Base-by-base conservation (phyloP, 2,113 vertebrate genomes). In the Atractosteus spatula region DNA sequence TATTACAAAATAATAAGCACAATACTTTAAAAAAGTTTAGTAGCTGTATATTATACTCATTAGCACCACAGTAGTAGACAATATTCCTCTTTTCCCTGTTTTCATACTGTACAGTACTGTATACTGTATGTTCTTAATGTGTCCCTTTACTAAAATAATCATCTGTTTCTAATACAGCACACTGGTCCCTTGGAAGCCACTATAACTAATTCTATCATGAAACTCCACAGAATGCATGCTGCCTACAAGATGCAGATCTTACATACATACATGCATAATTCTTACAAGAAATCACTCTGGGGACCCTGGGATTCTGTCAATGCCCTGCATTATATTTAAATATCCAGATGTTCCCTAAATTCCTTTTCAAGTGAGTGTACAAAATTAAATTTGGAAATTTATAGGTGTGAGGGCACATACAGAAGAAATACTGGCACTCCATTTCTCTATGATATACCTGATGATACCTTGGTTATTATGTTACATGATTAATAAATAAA, bases 151-250 rank as follows among this genome's bases (percentile, higher is more conserved):
- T 76, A 84, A 84, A 83, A 67, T 41, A 79, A 83, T 88, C 88
- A 92, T 92, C 88, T 92, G 89, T 86, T 91, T 84, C 77, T 87
- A 86, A 92, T 92, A 89, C 87, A 83, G 78, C 84, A 85, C 86
- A 86, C 83, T 87, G 84, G 79, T 86, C 82, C 76, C 74, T 76
- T 84, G 77, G 78, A 85, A 89, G 85, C 80, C 84, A 82, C 84
- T 87, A 79, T 79, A 83, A 86, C 88, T 72, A 89, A 89, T 90
- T 81, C 84, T 29, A 86, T 87, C 88, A 83, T 47, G 73, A 70
- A 78, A 73, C 82, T 83, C 80, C 71, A 65, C 79, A 79, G 85
- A 85, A 82, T 77, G 75, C 82, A 54, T 81, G 76, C 78, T 82
- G 79, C 78, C 76, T 67, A 54, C 16, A 66, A 82, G 73, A 78